phyloP scores from a whole-genome alignment of 2,797 vertebrate genomes.

The Nannoperca australis region DNA sequence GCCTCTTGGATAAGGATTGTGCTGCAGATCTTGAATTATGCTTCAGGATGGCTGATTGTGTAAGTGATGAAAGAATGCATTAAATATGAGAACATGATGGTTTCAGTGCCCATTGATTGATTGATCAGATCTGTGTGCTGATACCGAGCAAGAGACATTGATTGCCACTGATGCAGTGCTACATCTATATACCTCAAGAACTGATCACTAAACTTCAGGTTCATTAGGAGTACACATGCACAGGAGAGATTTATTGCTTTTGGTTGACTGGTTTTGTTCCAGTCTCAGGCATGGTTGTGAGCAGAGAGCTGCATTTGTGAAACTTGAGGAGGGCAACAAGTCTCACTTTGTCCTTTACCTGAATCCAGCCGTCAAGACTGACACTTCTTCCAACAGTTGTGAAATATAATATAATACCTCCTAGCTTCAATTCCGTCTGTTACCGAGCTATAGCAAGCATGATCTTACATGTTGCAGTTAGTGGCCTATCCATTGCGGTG shows the following conservation, averaged over 20 bases:
- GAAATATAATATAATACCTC: neutral
- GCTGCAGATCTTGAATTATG: slow-evolving; percentile 57
- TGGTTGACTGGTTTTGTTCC: slow-evolving; percentile 30
- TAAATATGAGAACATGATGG: slow-evolving; percentile 67
- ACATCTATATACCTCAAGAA: neutral
- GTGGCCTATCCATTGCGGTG: neutral
- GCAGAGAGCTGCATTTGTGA: slow-evolving; percentile 12
- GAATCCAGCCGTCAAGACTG: neutral
- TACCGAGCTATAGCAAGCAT: neutral
- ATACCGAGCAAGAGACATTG: neutral
- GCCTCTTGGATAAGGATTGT: slow-evolving; percentile 43
- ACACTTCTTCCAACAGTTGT: neutral
- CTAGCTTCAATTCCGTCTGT: neutral
- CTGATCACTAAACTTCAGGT: slow-evolving; percentile 1
- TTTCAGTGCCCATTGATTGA: slow-evolving; percentile 38
- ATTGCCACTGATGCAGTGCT: slow-evolving; percentile 25
- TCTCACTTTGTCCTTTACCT: neutral
- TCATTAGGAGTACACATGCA: slow-evolving; percentile 32
- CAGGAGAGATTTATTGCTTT: slow-evolving; percentile 11
- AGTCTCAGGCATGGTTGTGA: neutral
- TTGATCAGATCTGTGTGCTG: slow-evolving; percentile 11
- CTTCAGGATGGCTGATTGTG: slow-evolving; percentile 56
- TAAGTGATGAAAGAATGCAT: slow-evolving; percentile 74
- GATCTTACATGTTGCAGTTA: neutral
- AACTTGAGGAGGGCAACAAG: slow-evolving; percentile 45